Conservation (phyloP, 1,140 invertebrate species). For the Harpegnathos saltator region DNA sequence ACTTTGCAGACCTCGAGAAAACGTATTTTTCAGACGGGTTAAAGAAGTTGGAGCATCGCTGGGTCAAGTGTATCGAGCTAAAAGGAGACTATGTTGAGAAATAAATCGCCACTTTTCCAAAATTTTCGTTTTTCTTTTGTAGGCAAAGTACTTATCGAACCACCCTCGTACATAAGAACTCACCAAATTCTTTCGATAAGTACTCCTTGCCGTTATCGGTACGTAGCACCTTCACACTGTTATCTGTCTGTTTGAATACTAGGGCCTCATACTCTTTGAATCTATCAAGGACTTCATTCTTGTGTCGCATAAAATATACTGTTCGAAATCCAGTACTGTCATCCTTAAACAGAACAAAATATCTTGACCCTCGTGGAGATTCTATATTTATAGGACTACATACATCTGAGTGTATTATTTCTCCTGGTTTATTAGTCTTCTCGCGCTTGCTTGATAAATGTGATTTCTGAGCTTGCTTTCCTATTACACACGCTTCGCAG, state of each 20-base stretch:
- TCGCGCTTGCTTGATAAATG: slow-evolving; percentile 9
- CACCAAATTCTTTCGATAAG: background rate
- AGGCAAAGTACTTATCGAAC: no score
- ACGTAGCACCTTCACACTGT: background rate
- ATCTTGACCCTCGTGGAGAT: slow-evolving; percentile 22
- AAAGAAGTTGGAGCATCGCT: no score
- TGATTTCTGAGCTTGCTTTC: slow-evolving; percentile 25
- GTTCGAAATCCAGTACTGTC: background rate
- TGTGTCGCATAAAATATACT: background rate
- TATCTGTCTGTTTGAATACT: background rate
- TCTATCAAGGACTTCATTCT: background rate
- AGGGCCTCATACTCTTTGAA: background rate
- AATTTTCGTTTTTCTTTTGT: no score
- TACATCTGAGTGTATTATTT: background rate
- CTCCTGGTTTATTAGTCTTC: slow-evolving; percentile 16
- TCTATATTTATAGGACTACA: slow-evolving; percentile 12
- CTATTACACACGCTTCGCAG: slow-evolving; percentile 37
- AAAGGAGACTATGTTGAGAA: no score
- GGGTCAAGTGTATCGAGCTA: no score
- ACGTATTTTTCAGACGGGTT: no score
- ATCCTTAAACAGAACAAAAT: slow-evolving; percentile 18
- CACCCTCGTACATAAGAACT: no score
- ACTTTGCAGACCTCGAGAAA: no score
- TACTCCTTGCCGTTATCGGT: slow-evolving; percentile 9
- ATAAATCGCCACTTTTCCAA: no score